Conservation (phyloP, 1,140 invertebrate species). For the Heliconius nattereri region DNA sequence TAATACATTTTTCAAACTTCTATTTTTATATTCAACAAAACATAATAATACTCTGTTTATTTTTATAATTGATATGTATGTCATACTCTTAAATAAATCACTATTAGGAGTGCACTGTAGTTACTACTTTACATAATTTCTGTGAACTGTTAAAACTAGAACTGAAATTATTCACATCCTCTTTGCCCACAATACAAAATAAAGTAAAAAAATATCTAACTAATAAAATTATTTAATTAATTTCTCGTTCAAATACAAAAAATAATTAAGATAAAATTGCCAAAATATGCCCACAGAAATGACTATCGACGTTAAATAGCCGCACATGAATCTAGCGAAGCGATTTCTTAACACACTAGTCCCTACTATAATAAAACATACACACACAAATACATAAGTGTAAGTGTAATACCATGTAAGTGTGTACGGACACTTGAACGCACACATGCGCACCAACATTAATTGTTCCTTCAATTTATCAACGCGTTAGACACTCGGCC, state of each 20-base stretch:
- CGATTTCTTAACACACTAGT: constrained; percentile 35
- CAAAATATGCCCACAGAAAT: not conserved
- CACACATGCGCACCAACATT: constrained; percentile 52
- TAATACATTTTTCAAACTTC: too few species aligned
- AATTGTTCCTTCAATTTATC: constrained; percentile 70
- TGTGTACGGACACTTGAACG: constrained; percentile 44
- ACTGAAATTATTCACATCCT: too few species aligned
- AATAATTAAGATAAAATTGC: not conserved
- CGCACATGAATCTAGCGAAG: constrained; percentile 44
- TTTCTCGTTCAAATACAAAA: not conserved
- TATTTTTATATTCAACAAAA: too few species aligned
- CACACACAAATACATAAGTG: constrained; percentile 36
- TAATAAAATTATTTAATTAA: too few species aligned
- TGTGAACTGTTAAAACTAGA: too few species aligned
- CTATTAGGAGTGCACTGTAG: too few species aligned
- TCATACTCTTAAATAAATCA: too few species aligned
- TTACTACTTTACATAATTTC: too few species aligned
- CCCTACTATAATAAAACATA: constrained; percentile 36
- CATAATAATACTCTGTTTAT: too few species aligned
- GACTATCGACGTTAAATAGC: not conserved
- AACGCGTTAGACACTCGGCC: constrained; percentile 55
- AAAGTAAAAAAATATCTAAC: not conserved
- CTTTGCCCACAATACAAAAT: too few species aligned
- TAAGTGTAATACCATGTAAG: not conserved
- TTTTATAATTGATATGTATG: too few species aligned